Base-by-base conservation (phyloP, 1,140 invertebrate species). In the Lasaia peninsularis region DNA sequence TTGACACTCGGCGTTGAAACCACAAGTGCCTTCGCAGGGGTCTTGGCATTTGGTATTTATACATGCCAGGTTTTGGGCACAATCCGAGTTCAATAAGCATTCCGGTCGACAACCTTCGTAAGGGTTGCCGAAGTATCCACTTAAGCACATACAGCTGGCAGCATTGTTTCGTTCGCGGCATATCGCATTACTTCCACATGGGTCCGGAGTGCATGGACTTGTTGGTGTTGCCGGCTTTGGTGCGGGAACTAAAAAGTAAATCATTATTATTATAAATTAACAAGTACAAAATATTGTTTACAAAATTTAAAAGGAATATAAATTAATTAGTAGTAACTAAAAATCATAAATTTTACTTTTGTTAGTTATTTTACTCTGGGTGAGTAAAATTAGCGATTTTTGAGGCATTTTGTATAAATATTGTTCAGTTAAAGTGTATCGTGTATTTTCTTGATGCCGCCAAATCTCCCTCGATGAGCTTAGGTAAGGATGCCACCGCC, bases 21-120 rank as follows among this genome's bases (percentile, higher is more conserved):
- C 94, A 78, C 95, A 96, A 24, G 92, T 91, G 24, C 94, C 93
- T 8, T 91, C 91, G 73, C 95, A 96, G 24, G 95, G 95, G 88
- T 96, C 92, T 66, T 91, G 89, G 72, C 95, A 96, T 85, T 94
- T 95, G 52, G 92, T 92, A 62, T 93, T 93, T 4, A 94, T 89
- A 66, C 94, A 96, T 9, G 93, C 92, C 57, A 90, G 89, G 71
- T 92, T 92, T 35, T 92, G 89, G 21, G 92, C 75, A 74, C 94
- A 96, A 69, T 95, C 94, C 0, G 93, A 92, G 78, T 94, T 94
- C 0, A 94, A 71, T 1, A 94, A 79, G 80, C 94, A 95, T 88
- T 95, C 94, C 2, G 94, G 94, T 60, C 93, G 89, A 67, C 94
- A 95, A 11, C 92, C 92, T 69, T 93, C 92, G 69, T 95, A 95